Percentiles rank a stretch among this genome's conserved stretches.
These are phyloP conservation scores for Masticophis lateralis DNA, from an alignment of 2,797 vertebrate genomes.

Conservation along the genomic window DNA sequence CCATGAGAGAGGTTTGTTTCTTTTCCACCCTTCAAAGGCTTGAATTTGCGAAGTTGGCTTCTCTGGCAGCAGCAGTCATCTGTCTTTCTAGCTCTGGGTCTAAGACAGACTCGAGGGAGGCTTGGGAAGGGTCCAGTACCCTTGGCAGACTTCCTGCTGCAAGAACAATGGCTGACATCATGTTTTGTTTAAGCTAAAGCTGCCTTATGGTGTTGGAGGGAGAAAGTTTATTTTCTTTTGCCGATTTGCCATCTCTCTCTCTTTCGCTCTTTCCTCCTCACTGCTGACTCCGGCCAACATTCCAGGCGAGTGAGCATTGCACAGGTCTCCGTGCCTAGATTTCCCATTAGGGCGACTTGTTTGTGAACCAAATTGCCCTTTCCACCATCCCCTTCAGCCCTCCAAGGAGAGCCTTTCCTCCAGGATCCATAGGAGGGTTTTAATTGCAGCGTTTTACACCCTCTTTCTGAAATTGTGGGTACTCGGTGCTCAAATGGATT, in stretches of 20 bases:
- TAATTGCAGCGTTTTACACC: neutral
- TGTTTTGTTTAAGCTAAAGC: slow-evolving; percentile 46
- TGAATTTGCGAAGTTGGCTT: neutral
- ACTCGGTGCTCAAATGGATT: neutral
- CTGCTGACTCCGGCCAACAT: neutral
- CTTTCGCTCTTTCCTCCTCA: neutral
- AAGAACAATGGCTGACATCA: slow-evolving; percentile 62
- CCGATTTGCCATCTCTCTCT: slow-evolving; percentile 40
- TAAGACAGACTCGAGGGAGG: slow-evolving; percentile 12
- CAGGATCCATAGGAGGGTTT: neutral
- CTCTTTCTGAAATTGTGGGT: neutral
- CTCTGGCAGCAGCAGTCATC: neutral
- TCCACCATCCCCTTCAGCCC: neutral
- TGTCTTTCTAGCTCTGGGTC: neutral
- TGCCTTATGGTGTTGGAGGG: slow-evolving; percentile 36
- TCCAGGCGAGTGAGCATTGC: neutral
- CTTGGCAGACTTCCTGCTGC: slow-evolving; percentile 46
- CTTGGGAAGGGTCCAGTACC: slow-evolving; percentile 30
- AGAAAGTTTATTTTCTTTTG: slow-evolving; percentile 45
- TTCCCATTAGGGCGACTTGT: neutral
- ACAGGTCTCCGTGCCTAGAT: neutral
- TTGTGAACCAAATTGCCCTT: neutral
- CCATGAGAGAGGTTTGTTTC: neutral
- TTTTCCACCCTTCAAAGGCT: neutral
- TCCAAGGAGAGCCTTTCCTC: neutral